phyloP scores from a whole-genome alignment of 2,888 invertebrate genomes.

The Lasius fuliginosus region DNA sequence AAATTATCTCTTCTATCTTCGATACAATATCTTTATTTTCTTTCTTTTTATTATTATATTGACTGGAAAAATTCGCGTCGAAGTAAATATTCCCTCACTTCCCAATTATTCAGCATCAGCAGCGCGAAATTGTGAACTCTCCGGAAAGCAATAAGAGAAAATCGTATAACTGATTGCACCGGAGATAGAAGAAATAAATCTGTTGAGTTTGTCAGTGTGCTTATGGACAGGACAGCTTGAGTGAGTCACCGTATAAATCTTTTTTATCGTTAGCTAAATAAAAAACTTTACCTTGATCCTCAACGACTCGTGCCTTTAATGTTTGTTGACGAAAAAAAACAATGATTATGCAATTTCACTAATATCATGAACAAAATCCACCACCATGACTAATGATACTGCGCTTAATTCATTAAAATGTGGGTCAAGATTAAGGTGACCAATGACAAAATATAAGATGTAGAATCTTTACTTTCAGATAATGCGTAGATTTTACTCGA shows the following conservation, averaged over 20 bases:
- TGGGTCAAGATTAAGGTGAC: slow-evolving; percentile 18
- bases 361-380: slow-evolving; percentile 1
- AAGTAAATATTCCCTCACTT: slow-evolving; percentile 12
- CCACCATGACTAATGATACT: slow-evolving; percentile 52
- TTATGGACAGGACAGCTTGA: neutral
- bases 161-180: slow-evolving; percentile 7
- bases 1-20: neutral
- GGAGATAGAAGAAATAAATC: slow-evolving; percentile 34
- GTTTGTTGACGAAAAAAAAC: slow-evolving; percentile 20
- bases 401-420: slow-evolving; percentile 23
- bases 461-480: neutral
- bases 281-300: slow-evolving; percentile 56
- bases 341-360: slow-evolving; percentile 54
- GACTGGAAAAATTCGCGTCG: slow-evolving; percentile 6
- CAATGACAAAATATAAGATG: neutral
- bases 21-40: neutral
- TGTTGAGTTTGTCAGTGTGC: neutral
- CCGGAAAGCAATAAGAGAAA: slow-evolving; percentile 3
- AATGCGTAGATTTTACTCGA: neutral
- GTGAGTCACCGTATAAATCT: slow-evolving; percentile 2
- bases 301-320: slow-evolving; percentile 21
- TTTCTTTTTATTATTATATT: neutral
- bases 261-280: slow-evolving; percentile 12
- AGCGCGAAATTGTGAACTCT: slow-evolving; percentile 12
- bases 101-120: slow-evolving; percentile 14